Conservation (phyloP, 2,797 vertebrate genomes). For the Mormyrus hasselquistii region DNA sequence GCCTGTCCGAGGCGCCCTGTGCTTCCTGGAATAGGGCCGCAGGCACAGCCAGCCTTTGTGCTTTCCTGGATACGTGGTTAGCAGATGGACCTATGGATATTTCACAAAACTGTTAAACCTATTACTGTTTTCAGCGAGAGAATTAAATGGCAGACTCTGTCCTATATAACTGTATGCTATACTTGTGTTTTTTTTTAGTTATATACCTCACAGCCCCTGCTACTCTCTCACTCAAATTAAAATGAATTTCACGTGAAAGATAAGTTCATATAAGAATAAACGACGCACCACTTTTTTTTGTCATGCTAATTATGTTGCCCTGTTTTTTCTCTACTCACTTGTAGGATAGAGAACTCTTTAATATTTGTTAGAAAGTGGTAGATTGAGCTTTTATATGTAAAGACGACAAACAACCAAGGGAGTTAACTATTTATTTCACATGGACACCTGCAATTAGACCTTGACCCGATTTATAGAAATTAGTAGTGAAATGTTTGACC, state of each 20-base stretch:
- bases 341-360: background rate
- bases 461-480: background rate
- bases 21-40: background rate
- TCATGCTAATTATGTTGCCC: background rate
- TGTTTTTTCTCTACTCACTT: background rate
- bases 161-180: background rate
- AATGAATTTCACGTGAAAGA: background rate
- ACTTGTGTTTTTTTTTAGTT: background rate
- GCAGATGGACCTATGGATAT: background rate
- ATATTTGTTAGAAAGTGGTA: background rate
- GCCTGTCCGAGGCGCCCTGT: background rate
- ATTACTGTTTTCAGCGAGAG: background rate
- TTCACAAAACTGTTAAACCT: background rate
- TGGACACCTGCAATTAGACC: background rate
- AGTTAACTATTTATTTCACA: slow-evolving; percentile 4
- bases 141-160: background rate
- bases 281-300: background rate
- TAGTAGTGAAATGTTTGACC: background rate
- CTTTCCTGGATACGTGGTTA: background rate
- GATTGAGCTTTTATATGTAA: background rate
- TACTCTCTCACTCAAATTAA: background rate
- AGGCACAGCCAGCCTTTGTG: background rate
- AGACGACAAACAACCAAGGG: background rate
- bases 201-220: background rate
- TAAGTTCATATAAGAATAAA: background rate